Percentiles rank a stretch among this genome's conserved stretches.
These are phyloP conservation scores for Anolis sagrei DNA, from an alignment of 2,113 vertebrate species.

Conservation along the genomic window DNA sequence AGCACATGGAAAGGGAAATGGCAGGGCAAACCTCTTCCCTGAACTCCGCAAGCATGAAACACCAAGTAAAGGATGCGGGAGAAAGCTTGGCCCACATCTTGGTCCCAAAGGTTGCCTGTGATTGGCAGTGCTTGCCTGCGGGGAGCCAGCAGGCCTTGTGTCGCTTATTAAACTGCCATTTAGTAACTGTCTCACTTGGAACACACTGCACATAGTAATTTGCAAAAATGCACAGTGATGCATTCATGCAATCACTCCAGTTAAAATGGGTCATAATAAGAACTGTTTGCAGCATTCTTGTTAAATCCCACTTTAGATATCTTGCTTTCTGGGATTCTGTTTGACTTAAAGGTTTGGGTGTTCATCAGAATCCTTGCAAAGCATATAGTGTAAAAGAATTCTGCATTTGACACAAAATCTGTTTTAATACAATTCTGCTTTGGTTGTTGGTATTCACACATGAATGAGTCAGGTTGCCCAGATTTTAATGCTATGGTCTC, in stretches of 20 bases:
- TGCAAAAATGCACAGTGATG: neutral
- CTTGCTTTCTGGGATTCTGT: neutral
- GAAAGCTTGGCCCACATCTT: neutral
- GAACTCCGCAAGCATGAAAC: neutral
- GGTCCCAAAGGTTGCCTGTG: neutral
- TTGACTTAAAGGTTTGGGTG: neutral
- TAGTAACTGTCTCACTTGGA: neutral
- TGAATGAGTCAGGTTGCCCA: neutral
- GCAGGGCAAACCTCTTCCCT: neutral
- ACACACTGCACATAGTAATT: neutral
- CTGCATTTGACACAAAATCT: neutral
- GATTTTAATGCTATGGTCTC: neutral
- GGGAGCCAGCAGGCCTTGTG: neutral
- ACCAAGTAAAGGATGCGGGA: neutral
- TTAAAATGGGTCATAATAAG: neutral
- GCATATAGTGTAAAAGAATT: neutral
- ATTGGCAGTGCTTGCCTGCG: neutral
- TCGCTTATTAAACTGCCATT: slow-evolving; percentile 9
- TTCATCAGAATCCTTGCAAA: neutral
- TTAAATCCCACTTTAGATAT: neutral
- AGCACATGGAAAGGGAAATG: slow-evolving; percentile 26
- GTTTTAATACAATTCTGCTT: neutral
- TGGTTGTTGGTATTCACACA: neutral
- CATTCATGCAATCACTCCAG: neutral
- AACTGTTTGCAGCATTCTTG: slow-evolving; percentile 4